Base-by-base conservation (phyloP, 2,113 vertebrate genomes). In the Corydoras sp. region DNA sequence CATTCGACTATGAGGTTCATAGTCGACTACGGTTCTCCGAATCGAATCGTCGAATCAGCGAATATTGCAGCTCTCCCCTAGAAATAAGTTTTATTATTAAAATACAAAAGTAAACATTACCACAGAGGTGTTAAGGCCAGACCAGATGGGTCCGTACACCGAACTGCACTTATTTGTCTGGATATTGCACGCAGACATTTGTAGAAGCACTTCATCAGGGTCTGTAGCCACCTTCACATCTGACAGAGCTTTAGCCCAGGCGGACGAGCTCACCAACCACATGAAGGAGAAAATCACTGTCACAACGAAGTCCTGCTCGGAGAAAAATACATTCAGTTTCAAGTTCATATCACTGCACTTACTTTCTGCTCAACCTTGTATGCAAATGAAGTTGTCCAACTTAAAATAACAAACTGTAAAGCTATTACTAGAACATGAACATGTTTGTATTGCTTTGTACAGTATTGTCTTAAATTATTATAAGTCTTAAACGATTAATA, bases 221-320 rank as follows among this genome's bases (percentile, higher is more conserved):
- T 98, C 93, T 0, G 95, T 97, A 0, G 94, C 94, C 24, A 91
- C 64, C 82, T 99, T 98, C 43, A 99, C 94, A 77, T 99, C 97
- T 48, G 96, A 97, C 67, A 99, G 86, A 78, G 94, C 97, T 85
- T 99, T 98, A 7, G 96, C 96, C 97, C 97, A 99, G 67, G 94
- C 93, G 10, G 97, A 99, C 3, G 97, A 98, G 68, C 97, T 87
- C 82, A 99, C 95, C 81, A 99, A 86, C 97, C 97, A 99, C 90
- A 98, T 84, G 90, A 99, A 99, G 0, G 96, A 97, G 88, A 99
- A 99, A 71, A 96, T 93, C 75, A 99, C 95, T 0, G 96, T 99
- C 86, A 97, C 90, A 53, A 98, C 86, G 84, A 99, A 99, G 83
- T 99, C 97, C 97, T 99, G 84, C 10, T 65, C 3, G 8, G 12